Base-by-base conservation (phyloP, 2,113 vertebrate species). In the Cyphomyrus plagiostoma region DNA sequence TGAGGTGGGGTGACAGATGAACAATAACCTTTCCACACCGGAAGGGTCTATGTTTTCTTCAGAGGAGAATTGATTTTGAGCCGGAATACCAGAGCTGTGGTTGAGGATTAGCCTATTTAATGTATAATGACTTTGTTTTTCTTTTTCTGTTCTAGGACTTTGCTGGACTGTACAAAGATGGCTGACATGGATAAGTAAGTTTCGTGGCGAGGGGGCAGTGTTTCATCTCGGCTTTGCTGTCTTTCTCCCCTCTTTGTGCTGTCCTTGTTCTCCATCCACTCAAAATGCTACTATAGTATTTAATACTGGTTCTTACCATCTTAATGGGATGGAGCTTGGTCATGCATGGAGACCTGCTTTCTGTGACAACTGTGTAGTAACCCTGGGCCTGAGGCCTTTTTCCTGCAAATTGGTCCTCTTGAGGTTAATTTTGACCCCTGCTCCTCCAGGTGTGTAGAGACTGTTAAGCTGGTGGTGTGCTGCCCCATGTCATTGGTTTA, bases 111-210 rank as follows among this genome's bases (percentile, higher is more conserved):
- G 2, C 74, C 74, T 80, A 17, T 42, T 15, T 80, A 39, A 80
- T 42, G 15, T 39, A 23, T 66, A 13, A 48, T 87, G 50, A 17
- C 50, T 52, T 56, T 77, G 3, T 92, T 91, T 62, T 35, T 49
- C 89, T 13, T 46, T 88, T 82, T 2, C 89, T 66, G 88, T 82
- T 87, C 1, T 70, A 93, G 96, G 92, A 93, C 91, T 92, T 93
- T 91, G 90, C 92, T 91, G 92, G 88, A 95, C 93, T 91, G 90
- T 19, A 92, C 90, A 66, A 96, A 93, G 94, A 99, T 99, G 98
- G 98, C 98, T 94, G 98, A 99, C 93, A 94, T 99, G 90, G 98
- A 99, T 95, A 99, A 99, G 98, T 99, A 96, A 97, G 98, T 98
- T 90, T 56, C 70, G 85, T 0, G 10, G 26, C 62, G 56, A 30